These are phyloP conservation scores for Semibalanus balanoides DNA, from an alignment of 1,140 invertebrate species.

Conservation along the genomic window DNA sequence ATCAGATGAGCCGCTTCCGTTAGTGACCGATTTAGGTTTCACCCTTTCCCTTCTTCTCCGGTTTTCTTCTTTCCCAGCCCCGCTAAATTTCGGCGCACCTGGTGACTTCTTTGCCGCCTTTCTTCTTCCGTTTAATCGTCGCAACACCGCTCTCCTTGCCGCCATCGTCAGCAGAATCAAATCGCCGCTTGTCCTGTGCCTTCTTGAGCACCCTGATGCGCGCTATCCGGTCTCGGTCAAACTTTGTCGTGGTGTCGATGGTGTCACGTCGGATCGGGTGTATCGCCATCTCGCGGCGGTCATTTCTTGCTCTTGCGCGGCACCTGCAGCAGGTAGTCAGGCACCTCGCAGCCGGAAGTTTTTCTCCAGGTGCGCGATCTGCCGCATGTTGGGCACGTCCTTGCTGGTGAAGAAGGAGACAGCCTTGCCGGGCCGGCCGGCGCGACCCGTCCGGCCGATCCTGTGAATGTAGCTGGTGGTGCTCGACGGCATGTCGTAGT, in stretches of 20 bases:
- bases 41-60: background rate
- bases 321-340: constrained; percentile 71
- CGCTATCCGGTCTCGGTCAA: background rate
- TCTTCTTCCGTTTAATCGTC: background rate
- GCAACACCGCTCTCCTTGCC: background rate
- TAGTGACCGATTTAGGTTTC: background rate
- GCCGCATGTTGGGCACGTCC: constrained; percentile 37
- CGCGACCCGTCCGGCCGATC: constrained; percentile 81
- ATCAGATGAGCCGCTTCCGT: background rate
- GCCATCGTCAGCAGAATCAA: background rate
- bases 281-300: constrained; percentile 20
- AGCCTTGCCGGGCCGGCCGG: constrained; percentile 70
- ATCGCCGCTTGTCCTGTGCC: background rate
- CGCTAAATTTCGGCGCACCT: too few species aligned
- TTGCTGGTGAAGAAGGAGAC: constrained; percentile 89
- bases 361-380: constrained; percentile 20
- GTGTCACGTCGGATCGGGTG: background rate
- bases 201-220: background rate
- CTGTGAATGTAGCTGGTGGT: constrained; percentile 90
- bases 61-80: background rate
- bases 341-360: constrained; percentile 78
- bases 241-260: background rate
- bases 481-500: constrained; percentile 91
- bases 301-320: constrained; percentile 51
- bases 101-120: background rate